A percentile compares a stretch with the other conserved stretches of the same genome.
Evolutionary conservation across 92 coral and sea anemone genomes (phyloP).

Genomic region (Pocillopora meandrina): DNA sequence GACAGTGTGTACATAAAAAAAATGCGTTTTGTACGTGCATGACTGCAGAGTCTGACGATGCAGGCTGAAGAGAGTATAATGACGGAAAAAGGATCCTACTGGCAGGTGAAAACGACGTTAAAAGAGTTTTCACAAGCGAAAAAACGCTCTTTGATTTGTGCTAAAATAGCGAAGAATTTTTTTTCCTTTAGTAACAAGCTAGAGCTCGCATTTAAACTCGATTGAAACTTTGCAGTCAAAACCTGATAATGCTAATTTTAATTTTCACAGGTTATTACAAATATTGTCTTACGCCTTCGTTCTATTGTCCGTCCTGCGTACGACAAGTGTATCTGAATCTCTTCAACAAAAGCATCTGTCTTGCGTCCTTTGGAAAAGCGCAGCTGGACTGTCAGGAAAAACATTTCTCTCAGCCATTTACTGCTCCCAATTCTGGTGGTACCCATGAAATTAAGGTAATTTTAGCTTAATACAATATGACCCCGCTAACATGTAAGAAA

Average conservation of each 20-base stretch:
- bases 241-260: neutral
- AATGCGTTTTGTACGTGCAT: no score
- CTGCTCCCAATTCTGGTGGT: constrained; percentile 10
- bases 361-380: neutral
- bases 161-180: no score
- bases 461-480: neutral
- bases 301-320: neutral
- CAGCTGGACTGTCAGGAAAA: constrained; percentile 22
- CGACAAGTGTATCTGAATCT: constrained; percentile 37
- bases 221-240: no score
- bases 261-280: constrained; percentile 31
- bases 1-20: no score
- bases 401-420: neutral
- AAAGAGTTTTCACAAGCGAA: no score
- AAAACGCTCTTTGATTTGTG: no score
- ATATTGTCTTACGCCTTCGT: constrained; percentile 18
- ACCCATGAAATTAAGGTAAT: constrained; percentile 30
- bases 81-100: no score
- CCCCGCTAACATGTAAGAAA: neutral
- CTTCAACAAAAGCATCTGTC: constrained; percentile 19
- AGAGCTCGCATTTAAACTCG: no score
- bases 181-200: no score
- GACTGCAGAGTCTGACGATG: no score
- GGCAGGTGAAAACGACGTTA: no score
- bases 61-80: no score